Percentiles rank a stretch among this genome's conserved stretches.
phyloP scores from a whole-genome alignment of 1,140 invertebrate genomes.

The Lysiphlebus fabarum region DNA sequence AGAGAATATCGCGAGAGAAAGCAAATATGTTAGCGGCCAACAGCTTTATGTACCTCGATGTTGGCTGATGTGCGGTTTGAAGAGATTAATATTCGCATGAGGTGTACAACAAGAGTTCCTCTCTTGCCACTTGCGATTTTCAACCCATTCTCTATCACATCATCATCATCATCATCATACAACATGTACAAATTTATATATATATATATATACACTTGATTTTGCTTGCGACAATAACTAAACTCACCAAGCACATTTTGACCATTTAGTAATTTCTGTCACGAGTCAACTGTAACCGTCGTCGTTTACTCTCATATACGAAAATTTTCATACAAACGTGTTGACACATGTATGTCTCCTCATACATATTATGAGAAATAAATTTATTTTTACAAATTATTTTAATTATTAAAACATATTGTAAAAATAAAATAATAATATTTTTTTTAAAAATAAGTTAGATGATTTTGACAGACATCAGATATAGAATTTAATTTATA shows the following conservation, averaged over 20 bases:
- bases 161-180: too few species aligned
- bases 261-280: slow-evolving; percentile 54
- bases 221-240: slow-evolving; percentile 23
- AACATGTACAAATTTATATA: too few species aligned
- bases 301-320: slow-evolving; percentile 20
- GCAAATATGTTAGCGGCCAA: slow-evolving; percentile 15
- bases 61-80: slow-evolving; percentile 50
- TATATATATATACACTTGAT: too few species aligned
- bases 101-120: slow-evolving; percentile 24
- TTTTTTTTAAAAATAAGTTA: too few species aligned
- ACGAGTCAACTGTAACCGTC: slow-evolving; percentile 43
- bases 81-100: slow-evolving; percentile 53
- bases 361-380: too few species aligned
- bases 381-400: too few species aligned
- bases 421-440: too few species aligned
- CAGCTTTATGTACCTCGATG: slow-evolving; percentile 21
- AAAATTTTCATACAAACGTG: background rate
- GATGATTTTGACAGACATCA: too few species aligned
- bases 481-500: too few species aligned
- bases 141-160: slow-evolving; percentile 6
- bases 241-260: slow-evolving; percentile 22
- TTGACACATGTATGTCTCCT: slow-evolving; percentile 13
- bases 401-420: too few species aligned
- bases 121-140: slow-evolving; percentile 4
- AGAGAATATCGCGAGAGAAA: slow-evolving; percentile 30